A percentile compares a stretch with the other conserved stretches of the same genome.
phyloP scores from a whole-genome alignment of 1,140 invertebrate genomes.

The Aricia agestis region DNA sequence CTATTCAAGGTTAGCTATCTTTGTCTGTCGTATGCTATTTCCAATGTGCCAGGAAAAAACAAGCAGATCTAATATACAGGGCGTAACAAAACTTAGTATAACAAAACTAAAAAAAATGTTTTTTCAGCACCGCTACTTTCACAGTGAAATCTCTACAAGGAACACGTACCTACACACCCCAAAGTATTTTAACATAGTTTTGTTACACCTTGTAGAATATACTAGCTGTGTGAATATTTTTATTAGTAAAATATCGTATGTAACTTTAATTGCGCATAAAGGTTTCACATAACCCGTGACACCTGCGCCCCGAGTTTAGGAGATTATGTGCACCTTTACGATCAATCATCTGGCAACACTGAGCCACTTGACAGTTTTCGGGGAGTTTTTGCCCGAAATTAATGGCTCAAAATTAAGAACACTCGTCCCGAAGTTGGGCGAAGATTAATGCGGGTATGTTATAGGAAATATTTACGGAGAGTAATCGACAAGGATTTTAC shows the following conservation, averaged over 20 bases:
- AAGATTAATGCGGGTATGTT: conserved; percentile 17
- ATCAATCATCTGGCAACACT: conserved; percentile 21
- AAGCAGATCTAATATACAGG: no score
- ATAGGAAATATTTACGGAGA: conserved; percentile 15
- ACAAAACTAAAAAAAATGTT: no score
- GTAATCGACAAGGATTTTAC: neutral
- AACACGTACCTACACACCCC: no score
- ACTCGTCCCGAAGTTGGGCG: conserved; percentile 17
- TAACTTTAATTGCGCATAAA: neutral
- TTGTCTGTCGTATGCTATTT: no score
- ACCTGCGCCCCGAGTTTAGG: neutral
- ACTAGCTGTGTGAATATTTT: no score
- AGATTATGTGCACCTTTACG: neutral
- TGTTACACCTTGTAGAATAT: no score
- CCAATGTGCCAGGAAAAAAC: no score
- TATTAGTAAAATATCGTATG: neutral
- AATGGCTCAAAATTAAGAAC: conserved; percentile 24
- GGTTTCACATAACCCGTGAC: neutral
- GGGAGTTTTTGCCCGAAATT: conserved; percentile 25
- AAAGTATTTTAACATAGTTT: no score
- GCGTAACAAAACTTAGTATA: no score
- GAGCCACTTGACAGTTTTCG: conserved; percentile 22
- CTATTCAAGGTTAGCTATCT: no score
- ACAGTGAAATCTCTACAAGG: no score
- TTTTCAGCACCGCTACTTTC: no score